Evolutionary conservation across 2,113 vertebrate genomes (phyloP), one percentile per base, ranked within the genome.

Genomic region (Scortum barcoo): DNA sequence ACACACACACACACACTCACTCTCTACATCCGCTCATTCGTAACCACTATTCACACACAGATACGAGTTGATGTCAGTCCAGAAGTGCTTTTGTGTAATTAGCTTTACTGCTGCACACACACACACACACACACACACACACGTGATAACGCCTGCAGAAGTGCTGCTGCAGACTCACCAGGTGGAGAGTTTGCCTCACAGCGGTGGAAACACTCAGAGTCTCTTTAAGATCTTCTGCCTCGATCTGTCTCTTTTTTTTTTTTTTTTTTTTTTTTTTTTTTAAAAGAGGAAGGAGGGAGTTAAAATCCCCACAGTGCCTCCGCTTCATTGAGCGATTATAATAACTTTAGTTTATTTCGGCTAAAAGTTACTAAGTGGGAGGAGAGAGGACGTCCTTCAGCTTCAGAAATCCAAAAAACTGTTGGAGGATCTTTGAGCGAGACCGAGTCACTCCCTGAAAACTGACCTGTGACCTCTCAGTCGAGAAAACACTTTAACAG

Each of bases 151-250:
- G 46, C n/a, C 70, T 75, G 83, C 1, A 22, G n/a, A n/a, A 2
- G 40, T n/a, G 76, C 68, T 57, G 68, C 78, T 69, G 42, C 60
- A 79, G 30, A 54, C 66, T 66, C 72, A 76, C 78, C 84, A 79
- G 81, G 88, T 81, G 81, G 46, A 53, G 70, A 26, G 62, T 80
- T 73, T 83, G 68, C 83, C 87, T 88, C 28, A 11, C 17, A 80
- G 85, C 70, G 48, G 14, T 9, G 63, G 22, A 50, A 75, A 74
- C n/a, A 51, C 50, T 13, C 68, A 60, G 80, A 13, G n/a, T 57
- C 65, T 5, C 76, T 66, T 28, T n/a, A 28, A 84, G 68, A 87
- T 63, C 81, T 77, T 56, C 62, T 51, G 44, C 66, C 80, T 48
- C 44, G 16, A 67, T 72, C 76, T 75, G 82, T 63, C n/a, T 14